phyloP scores from a whole-genome alignment of 2,888 invertebrate species.

The Pristionchus fissidentatus region DNA sequence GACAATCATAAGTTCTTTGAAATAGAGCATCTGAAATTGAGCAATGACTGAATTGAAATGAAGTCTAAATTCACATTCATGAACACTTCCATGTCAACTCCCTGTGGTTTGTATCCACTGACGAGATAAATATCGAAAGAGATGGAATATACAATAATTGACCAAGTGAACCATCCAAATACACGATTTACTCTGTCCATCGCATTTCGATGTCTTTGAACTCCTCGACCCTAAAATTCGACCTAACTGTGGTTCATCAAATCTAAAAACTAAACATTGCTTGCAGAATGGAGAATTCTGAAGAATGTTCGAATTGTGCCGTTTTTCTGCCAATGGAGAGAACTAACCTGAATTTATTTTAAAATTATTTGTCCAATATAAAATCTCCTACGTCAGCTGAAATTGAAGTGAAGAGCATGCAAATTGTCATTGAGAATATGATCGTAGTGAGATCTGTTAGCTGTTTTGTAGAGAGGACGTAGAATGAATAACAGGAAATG shows the following conservation, averaged over 20 bases:
- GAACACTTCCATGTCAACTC: constrained; percentile 9
- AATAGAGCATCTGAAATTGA: neutral
- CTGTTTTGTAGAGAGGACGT: neutral
- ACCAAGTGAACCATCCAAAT: constrained; percentile 35
- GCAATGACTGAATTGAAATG: neutral
- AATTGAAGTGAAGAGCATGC: neutral
- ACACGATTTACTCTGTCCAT: constrained; percentile 2
- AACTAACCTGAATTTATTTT: neutral
- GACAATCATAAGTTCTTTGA: constrained; percentile 22
- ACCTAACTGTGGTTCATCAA: neutral
- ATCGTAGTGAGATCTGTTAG: neutral
- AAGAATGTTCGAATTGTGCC: constrained; percentile 1
- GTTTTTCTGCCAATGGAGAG: constrained; percentile 16
- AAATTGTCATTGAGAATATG: constrained; percentile 30
- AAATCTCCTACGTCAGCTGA: neutral
- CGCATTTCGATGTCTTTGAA: constrained; percentile 4
- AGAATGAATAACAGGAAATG: neutral
- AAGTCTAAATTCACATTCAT: constrained; percentile 5
- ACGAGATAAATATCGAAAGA: constrained; percentile 1
- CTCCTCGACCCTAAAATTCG: constrained; percentile 2
- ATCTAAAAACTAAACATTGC: neutral
- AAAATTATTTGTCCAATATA: neutral
- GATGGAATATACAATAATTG: neutral
- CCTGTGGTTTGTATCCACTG: neutral
- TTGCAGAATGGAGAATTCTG: neutral